These are phyloP conservation scores for Diachasmimorpha longicaudata DNA, from an alignment of 1,140 invertebrate genomes.

Conservation along the genomic window DNA sequence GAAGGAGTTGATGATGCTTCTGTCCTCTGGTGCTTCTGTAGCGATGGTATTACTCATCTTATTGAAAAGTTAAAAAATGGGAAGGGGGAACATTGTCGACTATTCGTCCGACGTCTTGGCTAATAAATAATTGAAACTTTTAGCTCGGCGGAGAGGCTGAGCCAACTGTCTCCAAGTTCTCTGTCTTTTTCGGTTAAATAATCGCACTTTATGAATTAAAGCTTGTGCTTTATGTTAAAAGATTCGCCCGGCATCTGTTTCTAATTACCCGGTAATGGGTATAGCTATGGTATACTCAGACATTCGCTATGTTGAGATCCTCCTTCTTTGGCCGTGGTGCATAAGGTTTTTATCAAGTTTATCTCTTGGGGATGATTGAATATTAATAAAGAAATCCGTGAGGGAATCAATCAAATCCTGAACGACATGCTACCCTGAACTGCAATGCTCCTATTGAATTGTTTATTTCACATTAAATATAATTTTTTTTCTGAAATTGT, in stretches of 20 bases:
- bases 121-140: constrained; percentile 66
- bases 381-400: no score
- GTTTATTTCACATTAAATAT: neutral
- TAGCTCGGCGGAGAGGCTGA: constrained; percentile 51
- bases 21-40: no score
- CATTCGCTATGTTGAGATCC: constrained; percentile 58
- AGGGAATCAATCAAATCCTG: no score
- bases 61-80: neutral
- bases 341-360: neutral
- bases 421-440: no score
- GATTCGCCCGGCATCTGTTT: constrained; percentile 64
- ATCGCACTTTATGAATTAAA: constrained; percentile 64
- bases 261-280: constrained; percentile 64
- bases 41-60: neutral
- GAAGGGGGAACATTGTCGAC: constrained; percentile 6
- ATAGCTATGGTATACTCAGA: constrained; percentile 49
- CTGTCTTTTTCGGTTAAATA: constrained; percentile 49
- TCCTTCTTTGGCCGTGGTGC: neutral
- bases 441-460: neutral
- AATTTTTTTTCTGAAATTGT: no score
- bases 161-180: constrained; percentile 23
- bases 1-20: no score
- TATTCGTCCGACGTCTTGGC: constrained; percentile 54
- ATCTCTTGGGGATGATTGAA: neutral
- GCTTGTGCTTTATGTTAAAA: constrained; percentile 65